A percentile compares a stretch with the other conserved stretches of the same genome.
phyloP scores from a whole-genome alignment of 2,888 invertebrate species.

The Phorcus lineatus region DNA sequence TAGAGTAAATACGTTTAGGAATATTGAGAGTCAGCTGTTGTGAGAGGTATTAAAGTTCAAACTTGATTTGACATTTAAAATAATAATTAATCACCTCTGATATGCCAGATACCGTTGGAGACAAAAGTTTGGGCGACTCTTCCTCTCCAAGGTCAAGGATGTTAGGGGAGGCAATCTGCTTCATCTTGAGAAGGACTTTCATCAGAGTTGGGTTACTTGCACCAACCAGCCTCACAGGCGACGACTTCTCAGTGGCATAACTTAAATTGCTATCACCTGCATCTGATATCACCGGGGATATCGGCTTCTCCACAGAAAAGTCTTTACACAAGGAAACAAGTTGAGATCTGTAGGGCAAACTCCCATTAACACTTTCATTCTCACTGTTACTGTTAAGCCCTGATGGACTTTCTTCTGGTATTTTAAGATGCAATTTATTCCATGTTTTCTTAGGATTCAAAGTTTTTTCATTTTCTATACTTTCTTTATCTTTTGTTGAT shows the following conservation, averaged over 20 bases:
- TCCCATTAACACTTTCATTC: no score
- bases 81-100: conserved; percentile 41
- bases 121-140: conserved; percentile 47
- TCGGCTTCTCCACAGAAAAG: neutral
- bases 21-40: no score
- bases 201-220: conserved; percentile 38
- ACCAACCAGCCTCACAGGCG: neutral
- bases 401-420: no score
- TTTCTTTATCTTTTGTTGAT: neutral
- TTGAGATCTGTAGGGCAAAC: neutral
- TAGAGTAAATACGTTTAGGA: no score
- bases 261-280: neutral
- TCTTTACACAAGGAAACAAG: neutral
- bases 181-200: conserved; percentile 38
- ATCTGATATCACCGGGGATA: conserved; percentile 1
- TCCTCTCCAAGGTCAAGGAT: neutral
- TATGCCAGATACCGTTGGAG: conserved; percentile 55
- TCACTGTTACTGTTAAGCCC: no score
- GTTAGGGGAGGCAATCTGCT: conserved; percentile 30
- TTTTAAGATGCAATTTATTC: neutral
- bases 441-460: neutral
- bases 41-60: no score
- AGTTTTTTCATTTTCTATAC: neutral
- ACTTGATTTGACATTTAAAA: no score
- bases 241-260: neutral